Base-by-base conservation (phyloP, 1,140 invertebrate species). In the Drosophila grimshawi region DNA sequence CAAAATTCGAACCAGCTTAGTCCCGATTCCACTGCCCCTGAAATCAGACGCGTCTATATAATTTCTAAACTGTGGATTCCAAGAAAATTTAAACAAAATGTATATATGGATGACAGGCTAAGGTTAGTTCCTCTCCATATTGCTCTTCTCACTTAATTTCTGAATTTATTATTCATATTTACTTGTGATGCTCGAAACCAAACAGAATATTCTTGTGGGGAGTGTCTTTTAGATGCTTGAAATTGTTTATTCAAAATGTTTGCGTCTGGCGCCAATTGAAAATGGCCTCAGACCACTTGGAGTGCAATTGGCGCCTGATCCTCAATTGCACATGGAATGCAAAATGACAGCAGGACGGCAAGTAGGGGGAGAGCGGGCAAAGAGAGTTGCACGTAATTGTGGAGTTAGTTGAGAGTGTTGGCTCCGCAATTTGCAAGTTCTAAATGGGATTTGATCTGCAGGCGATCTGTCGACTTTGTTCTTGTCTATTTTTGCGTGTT, bases 261-360 rank as follows among this genome's bases (percentile, higher is more conserved):
- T 52, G 39, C 41, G 62, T 68, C 62, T 73, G 73, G 63, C 78
- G 78, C 67, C 67, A 62, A 51, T 57, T 55, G 10, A 62, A 35
- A 67, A 41, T 10, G 39, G 33, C 68, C 29, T 52, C 39, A 41
- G 39, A 41, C 63, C 55, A 66, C 32, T 72, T 53, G 63, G 32
- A 39, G 27, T 46, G 45, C 39, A 33, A 43, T 67, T 78, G 76
- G 72, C 65, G 73, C 73, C 74, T 49, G 51, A 73, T 68, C 64
- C 55, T 59, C 49, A 77, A 60, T 67, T 78, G 65, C 64, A 27
- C 35, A 53, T 45, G 53, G 41, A 65, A 69, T 82, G 80, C 63
- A 59, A 78, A 64, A 52, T 41, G 72, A 48, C 46, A 62, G 52
- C 11, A 41, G 39, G 39, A 43, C 37, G n/a, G 2, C 3, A 3